Evolutionary conservation across 2,888 invertebrate species (phyloP), one percentile per base, ranked within the genome.

Genomic region (Drosophila meridiana): DNA sequence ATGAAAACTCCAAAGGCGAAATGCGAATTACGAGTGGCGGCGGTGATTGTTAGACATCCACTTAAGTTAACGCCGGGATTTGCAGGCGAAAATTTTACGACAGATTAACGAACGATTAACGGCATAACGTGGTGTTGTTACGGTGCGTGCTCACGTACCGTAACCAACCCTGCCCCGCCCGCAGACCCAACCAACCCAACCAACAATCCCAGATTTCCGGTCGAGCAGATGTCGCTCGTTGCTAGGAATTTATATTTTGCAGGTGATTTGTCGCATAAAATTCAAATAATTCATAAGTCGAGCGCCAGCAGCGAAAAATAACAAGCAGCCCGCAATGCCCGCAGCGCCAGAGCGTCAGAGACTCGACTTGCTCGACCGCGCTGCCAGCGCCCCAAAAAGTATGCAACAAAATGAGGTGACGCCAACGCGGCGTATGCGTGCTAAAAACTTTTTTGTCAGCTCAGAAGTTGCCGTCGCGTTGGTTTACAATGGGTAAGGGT

Each of bases 221-320:
- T 48, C 43, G 50, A 42, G 34, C 68, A 71, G 77, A 58, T 70
- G 64, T 70, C 59, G 63, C 68, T 58, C 53, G 76, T 59, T 73
- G 73, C 76, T 79, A 78, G 82, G 73, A 88, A 90, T 90, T 87
- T 86, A 83, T 90, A 86, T 90, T 87, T 87, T 82, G 82, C 90
- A 87, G 87, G 87, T 87, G 87, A 87, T 87, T 87, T 87, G 87
- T 90, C 90, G 89, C 87, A 87, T 87, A 83, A 90, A 87, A 88
- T 83, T 83, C 89, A 87, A 89, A 90, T 89, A 90, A 90, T 83
- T 90, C 89, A 87, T 90, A 86, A 84, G 85, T 57, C 71, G 53
- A 75, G 73, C 48, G 87, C 87, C 67, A 55, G 61, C 58, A 82
- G 82, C 78, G 50, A 72, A 66, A 87, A 81, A 81, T 85, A 85